Base-by-base conservation (phyloP, 2,888 invertebrate genomes). In the Chymomyza amoena region DNA sequence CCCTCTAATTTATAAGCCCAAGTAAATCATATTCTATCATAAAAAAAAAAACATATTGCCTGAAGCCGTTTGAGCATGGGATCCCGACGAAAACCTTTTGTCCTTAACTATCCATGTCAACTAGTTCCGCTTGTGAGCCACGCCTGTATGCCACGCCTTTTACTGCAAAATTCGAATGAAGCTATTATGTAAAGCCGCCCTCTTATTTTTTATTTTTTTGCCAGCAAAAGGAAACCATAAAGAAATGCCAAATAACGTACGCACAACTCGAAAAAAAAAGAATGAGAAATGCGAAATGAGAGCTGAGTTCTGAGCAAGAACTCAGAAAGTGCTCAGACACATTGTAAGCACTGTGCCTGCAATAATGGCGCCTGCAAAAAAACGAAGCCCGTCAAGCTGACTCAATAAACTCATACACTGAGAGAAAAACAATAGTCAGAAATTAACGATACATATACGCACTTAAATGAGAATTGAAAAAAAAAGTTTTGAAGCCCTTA, bases 341-440 rank as follows among this genome's bases (percentile, higher is more conserved):
- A 80, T 77, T 80, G 75, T 75, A 68, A 69, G 76, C 72, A 64
- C 61, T 76, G 56, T 60, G 59, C 64, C 56, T 18, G 54, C 54
- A 32, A 66, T 54, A 66, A 66, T 66, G 66, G 66, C 66, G 66
- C 66, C 66, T 51, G 39, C 6, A 32, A 32, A 61, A 66, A 45
- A 57, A 57, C 57, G 57, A 57, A 25, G 25, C 57, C 25, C 20
- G 61, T 60, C 51, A 39, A 61, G 52, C 65, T 39, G 28, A 28
- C 64, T 39, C 57, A 16, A 45, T 45, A 56, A 20, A 57, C 64
- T 20, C 36, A 39, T 25, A 64, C 32, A 64, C 63, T n/a, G 52
- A 63, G 10, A 6, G 7, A 32, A 32, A 32, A 32, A 32, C 9
- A 9, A 9, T 32, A 4, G 6, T 5, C 57, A 4, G 28, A 16